These are phyloP conservation scores for Diglossa cyanea DNA, from an alignment of 2,797 vertebrate genomes.

Conservation along the genomic window DNA sequence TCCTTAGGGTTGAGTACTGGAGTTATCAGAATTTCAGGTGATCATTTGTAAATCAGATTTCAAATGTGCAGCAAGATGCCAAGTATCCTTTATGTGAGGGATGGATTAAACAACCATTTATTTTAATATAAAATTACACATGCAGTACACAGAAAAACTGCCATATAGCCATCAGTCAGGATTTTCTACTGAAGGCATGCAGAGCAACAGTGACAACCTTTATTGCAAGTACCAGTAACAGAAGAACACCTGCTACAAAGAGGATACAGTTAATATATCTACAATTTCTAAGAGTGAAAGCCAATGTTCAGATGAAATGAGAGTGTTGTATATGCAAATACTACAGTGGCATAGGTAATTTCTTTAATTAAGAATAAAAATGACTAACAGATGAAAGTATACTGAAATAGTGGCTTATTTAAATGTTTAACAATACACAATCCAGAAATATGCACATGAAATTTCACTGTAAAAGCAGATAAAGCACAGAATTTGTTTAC, in stretches of 20 bases:
- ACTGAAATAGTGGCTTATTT: background rate
- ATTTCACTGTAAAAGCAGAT: background rate
- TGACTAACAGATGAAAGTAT: background rate
- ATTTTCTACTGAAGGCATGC: background rate
- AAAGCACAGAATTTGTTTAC: background rate
- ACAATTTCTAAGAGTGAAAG: background rate
- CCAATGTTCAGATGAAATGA: background rate
- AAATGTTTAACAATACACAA: background rate
- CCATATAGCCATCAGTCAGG: background rate
- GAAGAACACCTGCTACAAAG: background rate
- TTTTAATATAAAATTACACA: background rate
- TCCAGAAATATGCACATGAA: background rate
- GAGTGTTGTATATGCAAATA: background rate
- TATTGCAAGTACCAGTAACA: background rate
- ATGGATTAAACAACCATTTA: background rate
- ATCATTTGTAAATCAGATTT: background rate
- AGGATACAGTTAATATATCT: background rate
- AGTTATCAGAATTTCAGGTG: background rate
- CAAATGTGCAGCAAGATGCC: background rate
- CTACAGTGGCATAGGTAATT: background rate
- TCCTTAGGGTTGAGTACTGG: background rate
- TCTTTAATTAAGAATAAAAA: constrained; percentile 37
- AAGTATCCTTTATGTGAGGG: background rate
- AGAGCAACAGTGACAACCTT: background rate
- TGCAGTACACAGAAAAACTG: background rate